phyloP scores from a whole-genome alignment of 2,888 invertebrate species.

The Mellilla xanthometata region DNA sequence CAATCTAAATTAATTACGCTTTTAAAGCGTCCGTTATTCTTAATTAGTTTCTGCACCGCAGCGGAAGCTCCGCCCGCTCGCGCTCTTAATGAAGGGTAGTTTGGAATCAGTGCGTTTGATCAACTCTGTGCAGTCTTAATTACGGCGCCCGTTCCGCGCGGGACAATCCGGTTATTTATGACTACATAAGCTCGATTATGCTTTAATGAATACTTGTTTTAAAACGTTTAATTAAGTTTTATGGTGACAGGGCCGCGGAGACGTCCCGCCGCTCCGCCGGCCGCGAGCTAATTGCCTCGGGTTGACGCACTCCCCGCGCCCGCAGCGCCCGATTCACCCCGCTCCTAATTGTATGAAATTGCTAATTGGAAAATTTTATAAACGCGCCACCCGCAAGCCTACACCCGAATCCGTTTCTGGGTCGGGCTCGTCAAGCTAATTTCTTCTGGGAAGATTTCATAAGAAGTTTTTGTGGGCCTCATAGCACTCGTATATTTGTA shows the following conservation, averaged over 20 bases:
- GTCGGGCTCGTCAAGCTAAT: conserved; percentile 20
- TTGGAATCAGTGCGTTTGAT: conserved; percentile 83
- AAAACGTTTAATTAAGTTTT: conserved; percentile 84
- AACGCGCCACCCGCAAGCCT: conserved; percentile 75
- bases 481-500: not conserved
- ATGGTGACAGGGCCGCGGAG: conserved; percentile 79
- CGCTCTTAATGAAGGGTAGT: conserved; percentile 82
- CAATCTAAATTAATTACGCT: conserved; percentile 83
- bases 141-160: conserved; percentile 80
- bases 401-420: conserved; percentile 49
- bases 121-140: conserved; percentile 83
- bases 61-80: conserved; percentile 73
- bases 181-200: conserved; percentile 84
- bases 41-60: conserved; percentile 83
- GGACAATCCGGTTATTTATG: conserved; percentile 83
- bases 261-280: conserved; percentile 77
- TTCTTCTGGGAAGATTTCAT: conserved; percentile 16
- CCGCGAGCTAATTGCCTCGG: conserved; percentile 82
- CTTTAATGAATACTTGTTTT: conserved; percentile 84
- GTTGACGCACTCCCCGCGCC: conserved; percentile 70
- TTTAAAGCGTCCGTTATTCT: conserved; percentile 83
- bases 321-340: conserved; percentile 45
- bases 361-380: conserved; percentile 83
- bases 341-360: conserved; percentile 82
- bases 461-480: conserved; percentile 10